These are phyloP conservation scores for Diaperis boleti DNA, from an alignment of 2,888 invertebrate species.

Conservation along the genomic window DNA sequence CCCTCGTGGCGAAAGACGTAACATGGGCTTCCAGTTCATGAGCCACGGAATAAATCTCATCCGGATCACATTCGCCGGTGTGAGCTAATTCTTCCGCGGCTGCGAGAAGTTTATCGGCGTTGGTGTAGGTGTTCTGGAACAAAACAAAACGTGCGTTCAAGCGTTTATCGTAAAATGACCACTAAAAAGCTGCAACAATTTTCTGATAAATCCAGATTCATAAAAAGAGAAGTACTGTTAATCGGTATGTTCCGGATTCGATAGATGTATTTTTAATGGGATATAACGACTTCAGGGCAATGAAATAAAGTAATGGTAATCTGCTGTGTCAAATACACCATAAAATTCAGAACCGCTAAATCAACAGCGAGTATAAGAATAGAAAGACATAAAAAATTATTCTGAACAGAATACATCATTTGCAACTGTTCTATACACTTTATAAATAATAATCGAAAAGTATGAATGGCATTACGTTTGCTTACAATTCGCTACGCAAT, in stretches of 20 bases:
- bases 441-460: too few species aligned
- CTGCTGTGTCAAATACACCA: not conserved
- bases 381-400: too few species aligned
- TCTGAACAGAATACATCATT: too few species aligned
- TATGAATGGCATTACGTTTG: too few species aligned
- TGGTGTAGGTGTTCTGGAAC: slow-evolving; percentile 94
- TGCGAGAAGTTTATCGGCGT: slow-evolving; percentile 95
- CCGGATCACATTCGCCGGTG: slow-evolving; percentile 96
- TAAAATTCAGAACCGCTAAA: not conserved
- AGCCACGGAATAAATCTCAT: slow-evolving; percentile 95
- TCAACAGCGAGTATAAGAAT: too few species aligned
- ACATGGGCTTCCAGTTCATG: slow-evolving; percentile 94
- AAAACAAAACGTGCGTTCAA: slow-evolving; percentile 39
- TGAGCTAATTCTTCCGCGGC: slow-evolving; percentile 96
- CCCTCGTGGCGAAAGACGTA: slow-evolving; percentile 91
- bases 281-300: not conserved
- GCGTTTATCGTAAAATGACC: not conserved
- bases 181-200: not conserved
- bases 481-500: too few species aligned
- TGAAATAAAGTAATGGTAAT: not conserved
- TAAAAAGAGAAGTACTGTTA: not conserved
- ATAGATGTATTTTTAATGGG: not conserved
- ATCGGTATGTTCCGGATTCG: not conserved
- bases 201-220: not conserved
- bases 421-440: too few species aligned